Evolutionary conservation across 2,888 invertebrate species (phyloP), one percentile per base, ranked within the genome.

Genomic region (Palloptera scutellata): DNA sequence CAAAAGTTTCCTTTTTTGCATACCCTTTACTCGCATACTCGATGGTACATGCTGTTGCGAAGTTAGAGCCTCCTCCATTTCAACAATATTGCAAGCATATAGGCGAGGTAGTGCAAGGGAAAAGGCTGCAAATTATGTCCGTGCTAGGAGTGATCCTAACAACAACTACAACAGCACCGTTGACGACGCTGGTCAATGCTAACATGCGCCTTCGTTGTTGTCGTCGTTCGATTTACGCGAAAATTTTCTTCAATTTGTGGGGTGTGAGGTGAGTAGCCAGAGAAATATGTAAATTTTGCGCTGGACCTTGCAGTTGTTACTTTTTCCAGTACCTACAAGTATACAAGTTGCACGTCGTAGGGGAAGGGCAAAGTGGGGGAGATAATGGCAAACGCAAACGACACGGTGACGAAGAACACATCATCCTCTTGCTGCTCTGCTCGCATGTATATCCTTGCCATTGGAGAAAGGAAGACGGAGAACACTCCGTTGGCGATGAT

Each of bases 201-300:
- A 15, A 57, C 40, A 40, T 41, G 40, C 40, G 57, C 57, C 30
- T 20, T 41, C 30, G 30, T n/a, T 48, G 57, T 66, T 63, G 68
- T 57, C 71, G 64, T 66, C 62, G 62, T 68, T 68, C 62, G 64
- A 59, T 64, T 54, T 67, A 68, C 71, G 71, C 71, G 57, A 70
- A 61, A 20, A 57, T 57, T 57, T 57, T 57, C 57, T 57, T 20
- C 41, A 54, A 12, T 19, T 54, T 19, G 12, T 19, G 54, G 17
- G 13, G 54, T 54, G 54, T 12, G 54, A 20, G 12, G 54, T 5
- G 54, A 48, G 13, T 13, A 15, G 13, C 45, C 48, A 48, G 48
- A 54, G 12, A 19, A 17, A 54, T 54, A 54, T 54, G 54, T 19
- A 54, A 54, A 54, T 54, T 54, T 54, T 19, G 20, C 54, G 19